Percentiles rank a stretch among this genome's conserved stretches.
These are phyloP conservation scores for Anguilla anguilla DNA, from an alignment of 2,797 vertebrate genomes.

Conservation along the genomic window DNA sequence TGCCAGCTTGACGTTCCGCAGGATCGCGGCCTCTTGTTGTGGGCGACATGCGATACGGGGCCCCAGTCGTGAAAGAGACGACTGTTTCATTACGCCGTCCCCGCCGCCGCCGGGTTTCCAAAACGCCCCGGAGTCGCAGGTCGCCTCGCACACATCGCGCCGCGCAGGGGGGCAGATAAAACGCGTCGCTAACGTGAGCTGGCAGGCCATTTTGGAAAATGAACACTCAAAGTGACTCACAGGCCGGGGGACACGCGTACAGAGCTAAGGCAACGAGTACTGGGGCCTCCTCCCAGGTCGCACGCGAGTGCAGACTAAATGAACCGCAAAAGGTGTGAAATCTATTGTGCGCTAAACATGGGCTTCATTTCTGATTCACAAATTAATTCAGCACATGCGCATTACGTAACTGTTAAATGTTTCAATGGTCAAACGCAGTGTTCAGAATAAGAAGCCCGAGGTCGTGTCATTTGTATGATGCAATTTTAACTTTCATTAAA, in stretches of 20 bases:
- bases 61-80: conserved; percentile 55
- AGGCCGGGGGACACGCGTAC: neutral
- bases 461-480: neutral
- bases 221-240: neutral
- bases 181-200: neutral
- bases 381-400: neutral
- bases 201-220: neutral
- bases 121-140: neutral
- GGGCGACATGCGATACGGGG: conserved; percentile 52
- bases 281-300: neutral
- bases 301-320: neutral
- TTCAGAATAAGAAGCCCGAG: neutral
- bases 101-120: conserved; percentile 8
- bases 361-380: neutral
- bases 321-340: neutral
- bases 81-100: conserved; percentile 18
- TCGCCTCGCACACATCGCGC: neutral
- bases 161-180: neutral
- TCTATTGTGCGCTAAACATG: neutral
- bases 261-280: neutral
- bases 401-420: neutral
- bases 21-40: conserved; percentile 55
- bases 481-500: neutral
- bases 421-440: neutral
- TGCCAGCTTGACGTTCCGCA: conserved; percentile 62